Base-by-base conservation (phyloP, 1,140 invertebrate species). In the Phortica variegata region DNA sequence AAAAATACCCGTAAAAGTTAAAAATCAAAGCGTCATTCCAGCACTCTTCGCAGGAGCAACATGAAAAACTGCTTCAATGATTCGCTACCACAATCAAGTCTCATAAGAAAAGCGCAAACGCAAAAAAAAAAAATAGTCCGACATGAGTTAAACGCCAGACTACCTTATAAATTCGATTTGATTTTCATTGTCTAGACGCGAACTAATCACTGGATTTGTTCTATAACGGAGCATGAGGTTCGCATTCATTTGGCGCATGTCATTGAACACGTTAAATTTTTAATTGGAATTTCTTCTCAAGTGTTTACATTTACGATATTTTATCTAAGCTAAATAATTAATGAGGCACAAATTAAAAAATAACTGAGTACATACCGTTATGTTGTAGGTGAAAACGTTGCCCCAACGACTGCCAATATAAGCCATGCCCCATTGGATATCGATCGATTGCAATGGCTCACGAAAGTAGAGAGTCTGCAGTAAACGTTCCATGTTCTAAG, bases 281-380 rank as follows among this genome's bases (percentile, higher is more conserved):
- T 68, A 68, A 68, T 68, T 69, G 65, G 69, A 68, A 65, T 65
- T 61, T 63, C n/a, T n/a, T n/a, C 65, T 69, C 48, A 47, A 69
- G 65, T 68, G 55, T 59, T 68, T 65, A 61, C 56, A 36, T 36
- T 49, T 61, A 65, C 52, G n/a, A n/a, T n/a, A n/a, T n/a, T n/a
- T n/a, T n/a, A n/a, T n/a, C n/a, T n/a, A n/a, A 54, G 65, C 45
- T 61, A 65, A 68, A 69, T 68, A 61, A 58, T 65, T 68, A 65
- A 65, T 68, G 55, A 69, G 52, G 49, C 40, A 40, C 48, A 49
- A 46, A 58, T 58, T 58, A 68, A 63, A 42, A 19, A 42, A 18
- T 7, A 7, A 12, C 26, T 29, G 6, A 29, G 6, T 13, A 70
- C 72, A 69, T 40, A 75, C 73, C 55, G 23, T 40, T 13, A 60